A percentile compares a stretch with the other conserved stretches of the same genome.
phyloP scores from a whole-genome alignment of 2,888 invertebrate genomes.

The Drosophila infuscata region DNA sequence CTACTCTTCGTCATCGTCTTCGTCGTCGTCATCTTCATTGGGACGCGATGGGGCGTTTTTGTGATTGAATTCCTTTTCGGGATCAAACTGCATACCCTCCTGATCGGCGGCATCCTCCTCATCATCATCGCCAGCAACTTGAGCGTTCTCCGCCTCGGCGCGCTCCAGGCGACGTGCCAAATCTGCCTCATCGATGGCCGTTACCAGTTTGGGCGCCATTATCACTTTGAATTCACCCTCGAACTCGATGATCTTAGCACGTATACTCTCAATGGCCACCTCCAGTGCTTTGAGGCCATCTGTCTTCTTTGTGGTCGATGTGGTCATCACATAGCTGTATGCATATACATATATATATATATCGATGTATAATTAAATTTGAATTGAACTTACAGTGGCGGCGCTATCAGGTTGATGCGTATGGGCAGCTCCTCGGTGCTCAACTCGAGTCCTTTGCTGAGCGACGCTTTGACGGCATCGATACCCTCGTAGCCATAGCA shows the following conservation, averaged over 20 bases:
- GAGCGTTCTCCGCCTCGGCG: conserved; percentile 96
- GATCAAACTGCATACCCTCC: conserved; percentile 85
- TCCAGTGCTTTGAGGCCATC: conserved; percentile 96
- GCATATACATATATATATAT: not conserved
- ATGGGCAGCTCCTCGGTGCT: conserved; percentile 98
- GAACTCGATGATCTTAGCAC: conserved; percentile 91
- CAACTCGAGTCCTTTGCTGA: conserved; percentile 94
- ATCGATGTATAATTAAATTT: not conserved
- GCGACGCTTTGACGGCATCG: conserved; percentile 97
- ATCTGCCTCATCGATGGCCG: conserved; percentile 99
- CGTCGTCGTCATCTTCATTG: conserved; percentile 60
- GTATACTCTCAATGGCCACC: conserved; percentile 95
- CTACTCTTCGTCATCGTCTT: conserved; percentile 72
- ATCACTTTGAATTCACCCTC: conserved; percentile 98
- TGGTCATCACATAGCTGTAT: conserved; percentile 93
- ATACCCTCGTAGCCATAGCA: conserved; percentile 99
- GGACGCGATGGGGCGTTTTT: conserved; percentile 73
- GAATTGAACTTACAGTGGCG: conserved; percentile 91
- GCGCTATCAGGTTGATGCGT: conserved; percentile 99
- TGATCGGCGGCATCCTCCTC: conserved; percentile 90
- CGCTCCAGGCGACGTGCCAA: conserved; percentile 96
- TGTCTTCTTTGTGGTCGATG: conserved; percentile 97
- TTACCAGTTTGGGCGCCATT: conserved; percentile 99
- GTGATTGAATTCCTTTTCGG: conserved; percentile 82
- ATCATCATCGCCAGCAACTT: conserved; percentile 95